Conservation (phyloP, 2,797 vertebrate species). For the Xenentodon cancila region DNA sequence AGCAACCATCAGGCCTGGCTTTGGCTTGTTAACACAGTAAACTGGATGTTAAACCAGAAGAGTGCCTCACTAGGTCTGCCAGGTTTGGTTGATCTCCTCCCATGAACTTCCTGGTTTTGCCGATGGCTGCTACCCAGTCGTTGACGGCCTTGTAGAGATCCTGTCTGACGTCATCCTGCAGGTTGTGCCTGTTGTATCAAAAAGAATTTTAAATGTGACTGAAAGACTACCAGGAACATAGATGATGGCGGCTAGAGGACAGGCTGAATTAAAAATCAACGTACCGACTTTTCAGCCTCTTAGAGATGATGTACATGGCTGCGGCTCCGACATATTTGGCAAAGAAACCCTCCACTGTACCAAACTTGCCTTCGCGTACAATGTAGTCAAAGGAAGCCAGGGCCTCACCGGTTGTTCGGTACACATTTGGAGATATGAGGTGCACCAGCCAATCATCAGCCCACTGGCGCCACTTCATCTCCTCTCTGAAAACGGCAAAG, state of each 20-base stretch:
- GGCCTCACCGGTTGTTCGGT: constrained; percentile 89
- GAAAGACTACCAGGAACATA: too few species aligned
- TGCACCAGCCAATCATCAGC: constrained; percentile 95
- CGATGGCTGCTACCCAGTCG: constrained; percentile 91
- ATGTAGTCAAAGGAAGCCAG: constrained; percentile 98
- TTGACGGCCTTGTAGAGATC: constrained; percentile 93
- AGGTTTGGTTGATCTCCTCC: constrained; percentile 92
- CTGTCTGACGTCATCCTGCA: constrained; percentile 90
- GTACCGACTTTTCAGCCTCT: constrained; percentile 91
- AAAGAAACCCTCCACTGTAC: constrained; percentile 87
- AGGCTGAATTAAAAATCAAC: constrained; percentile 17
- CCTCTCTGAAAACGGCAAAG: constrained; percentile 83
- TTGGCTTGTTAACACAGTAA: too few species aligned
- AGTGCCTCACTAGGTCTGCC: constrained; percentile 90
- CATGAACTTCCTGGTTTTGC: constrained; percentile 91
- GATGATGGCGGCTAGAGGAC: too few species aligned
- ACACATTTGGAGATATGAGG: constrained; percentile 97
- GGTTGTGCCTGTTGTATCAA: constrained; percentile 82
- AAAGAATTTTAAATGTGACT: not conserved
- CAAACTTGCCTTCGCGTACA: constrained; percentile 94
- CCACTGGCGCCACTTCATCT: constrained; percentile 97
- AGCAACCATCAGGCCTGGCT: too few species aligned
- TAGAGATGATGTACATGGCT: constrained; percentile 94
- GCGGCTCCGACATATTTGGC: constrained; percentile 95
- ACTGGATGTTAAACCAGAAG: not conserved